Base-by-base conservation (phyloP, 2,888 invertebrate species). In the Zygogramma bicolorata region DNA sequence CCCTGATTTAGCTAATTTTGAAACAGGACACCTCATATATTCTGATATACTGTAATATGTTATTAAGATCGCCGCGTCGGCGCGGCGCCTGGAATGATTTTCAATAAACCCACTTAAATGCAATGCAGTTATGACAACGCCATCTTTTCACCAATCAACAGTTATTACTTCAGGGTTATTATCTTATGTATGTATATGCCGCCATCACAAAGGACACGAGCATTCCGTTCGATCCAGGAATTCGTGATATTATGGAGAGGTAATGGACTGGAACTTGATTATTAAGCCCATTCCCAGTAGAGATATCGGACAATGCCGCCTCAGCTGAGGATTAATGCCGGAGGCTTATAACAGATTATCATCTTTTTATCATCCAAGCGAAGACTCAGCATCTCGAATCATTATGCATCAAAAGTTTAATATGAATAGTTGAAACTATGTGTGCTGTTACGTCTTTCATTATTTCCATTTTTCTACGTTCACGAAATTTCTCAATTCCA, bases 191-290 rank as follows among this genome's bases (percentile, higher is more conserved):
- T 63, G 34, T 53, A 38, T 57, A 34, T 53, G 65, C 65, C 22
- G 15, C 18, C 18, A 34, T 22, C 13, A 38, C 31, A 25, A 49
- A 18, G 29, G 68, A 73, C 58, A 67, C 22, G 66, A 68, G 62
- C 68, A 66, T 38, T 66, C 68, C 65, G 61, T 60, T 70, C 46
- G 68, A 61, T 65, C 65, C 59, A 60, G 65, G 49, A 71, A 79
- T 76, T 76, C 77, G 77, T 73, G 75, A 77, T 75, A 79, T 79
- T 79, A 79, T 77, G 62, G 61, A 74, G 42, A 69, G 68, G 76
- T 78, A 79, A 80, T 80, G 79, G 77, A 69, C 76, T 73, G 73
- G 77, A 80, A 79, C 74, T 76, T 79, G 80, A 80, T 80, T 80
- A 80, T 77, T 73, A 75, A 76, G 62, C 73, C 74, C 73, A 62